Evolutionary conservation across 2,888 invertebrate species (phyloP).

Genomic region (Cataglyphis cursor): DNA sequence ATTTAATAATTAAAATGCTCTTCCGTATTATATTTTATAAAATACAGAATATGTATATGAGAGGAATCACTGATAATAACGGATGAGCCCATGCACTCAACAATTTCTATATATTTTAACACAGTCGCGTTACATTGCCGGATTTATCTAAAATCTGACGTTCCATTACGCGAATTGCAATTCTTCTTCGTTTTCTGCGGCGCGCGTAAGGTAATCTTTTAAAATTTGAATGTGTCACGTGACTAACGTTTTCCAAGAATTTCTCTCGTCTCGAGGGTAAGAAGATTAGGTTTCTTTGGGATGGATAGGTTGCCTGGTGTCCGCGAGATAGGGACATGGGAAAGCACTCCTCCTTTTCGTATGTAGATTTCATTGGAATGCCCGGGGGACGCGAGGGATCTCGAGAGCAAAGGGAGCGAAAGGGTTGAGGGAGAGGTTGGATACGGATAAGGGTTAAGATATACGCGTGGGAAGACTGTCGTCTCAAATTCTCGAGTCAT

Average conservation of each 20-base stretch:
- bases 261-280: constrained; percentile 68
- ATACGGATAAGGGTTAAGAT: constrained; percentile 73
- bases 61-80: neutral
- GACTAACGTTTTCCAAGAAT: constrained; percentile 69
- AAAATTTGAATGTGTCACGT: constrained; percentile 69
- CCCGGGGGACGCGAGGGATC: constrained; percentile 68
- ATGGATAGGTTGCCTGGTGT: constrained; percentile 74
- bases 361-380: constrained; percentile 78
- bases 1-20: neutral
- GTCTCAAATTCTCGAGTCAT: constrained; percentile 72
- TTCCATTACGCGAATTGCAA: constrained; percentile 50
- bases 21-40: neutral
- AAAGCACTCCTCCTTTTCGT: constrained; percentile 79
- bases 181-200: constrained; percentile 18
- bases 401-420: constrained; percentile 68
- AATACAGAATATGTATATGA: neutral
- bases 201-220: constrained; percentile 53
- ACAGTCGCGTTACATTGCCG: neutral
- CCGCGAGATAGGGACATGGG: constrained; percentile 78
- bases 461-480: constrained; percentile 76
- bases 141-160: constrained; percentile 41
- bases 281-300: constrained; percentile 77
- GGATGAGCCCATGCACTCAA: neutral
- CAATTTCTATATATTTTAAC: neutral
- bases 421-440: constrained; percentile 71